Evolutionary conservation across 2,888 invertebrate species (phyloP), one percentile per base, ranked within the genome.

Genomic region (Conops quadrifasciatus): DNA sequence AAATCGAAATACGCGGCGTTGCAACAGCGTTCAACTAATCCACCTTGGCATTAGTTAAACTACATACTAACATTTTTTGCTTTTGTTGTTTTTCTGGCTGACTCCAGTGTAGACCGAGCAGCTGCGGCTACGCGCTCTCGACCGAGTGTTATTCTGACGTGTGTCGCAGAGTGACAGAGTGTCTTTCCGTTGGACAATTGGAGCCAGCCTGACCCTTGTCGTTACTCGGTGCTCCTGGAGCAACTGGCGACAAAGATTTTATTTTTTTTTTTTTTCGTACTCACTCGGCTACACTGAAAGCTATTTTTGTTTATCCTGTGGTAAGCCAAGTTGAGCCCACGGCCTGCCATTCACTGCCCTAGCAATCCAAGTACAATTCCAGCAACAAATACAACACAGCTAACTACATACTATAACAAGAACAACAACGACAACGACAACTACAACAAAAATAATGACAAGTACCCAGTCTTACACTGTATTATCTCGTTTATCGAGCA

Each of bases 241-340:
- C 9, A 9, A 9, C 36, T 36, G 36, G 9, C 9, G 36, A 7
- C 4, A 36, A 36, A 4, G 4, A 7, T 36, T 36, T 36, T 36
- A 36, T 36, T 36, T 36, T 4, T 9, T 36, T 36, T 36, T 36
- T n/a, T n/a, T n/a, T n/a, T n/a, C n/a, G n/a, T n/a, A n/a, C 24
- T 5, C 11, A 11, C 53, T 19, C 13, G 5, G 53, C 58, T 26
- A n/a, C 11, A 7, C 26, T 7, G 36, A 36, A 36, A n/a, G 26
- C 16, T 21, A 30, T 21, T 30, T 66, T 30, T 26, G 30, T 15
- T 53, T 21, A 51, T 66, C 15, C 19, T 21, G 19, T 36, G 15
- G 24, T 66, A 66, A 66, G 66, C 36, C 30, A n/a, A 30, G 53
- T 66, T 56, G 30, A 66, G 11, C 30, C 53, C 51, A 66, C 66